Evolutionary conservation across 2,888 invertebrate genomes (phyloP).

Genomic region (Cactoblastis cactorum): DNA sequence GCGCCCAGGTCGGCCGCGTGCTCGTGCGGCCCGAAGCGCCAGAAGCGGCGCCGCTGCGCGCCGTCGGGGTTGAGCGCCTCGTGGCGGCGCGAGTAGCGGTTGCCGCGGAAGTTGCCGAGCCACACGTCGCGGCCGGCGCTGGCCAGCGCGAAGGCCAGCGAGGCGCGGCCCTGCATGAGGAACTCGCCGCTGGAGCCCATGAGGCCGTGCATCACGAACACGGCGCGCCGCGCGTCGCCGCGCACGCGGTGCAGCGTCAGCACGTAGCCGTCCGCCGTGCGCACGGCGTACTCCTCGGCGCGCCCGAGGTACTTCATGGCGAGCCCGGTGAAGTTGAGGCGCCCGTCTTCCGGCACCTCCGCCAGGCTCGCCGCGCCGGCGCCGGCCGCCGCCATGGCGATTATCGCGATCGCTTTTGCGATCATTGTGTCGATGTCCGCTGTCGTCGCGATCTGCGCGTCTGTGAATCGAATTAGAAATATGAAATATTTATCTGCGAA

Average conservation of each 20-base stretch:
- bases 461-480: background rate
- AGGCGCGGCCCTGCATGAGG: conserved; percentile 30
- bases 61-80: conserved; percentile 37
- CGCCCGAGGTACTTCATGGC: conserved; percentile 25
- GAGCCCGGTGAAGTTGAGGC: conserved; percentile 23
- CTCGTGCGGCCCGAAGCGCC: conserved; percentile 81
- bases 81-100: conserved; percentile 75
- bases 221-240: conserved; percentile 21
- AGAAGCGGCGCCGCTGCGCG: conserved; percentile 37
- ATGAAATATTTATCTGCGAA: too few species aligned
- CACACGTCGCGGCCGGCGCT: conserved; percentile 64
- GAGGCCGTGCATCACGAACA: conserved; percentile 33
- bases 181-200: conserved; percentile 28
- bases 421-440: background rate
- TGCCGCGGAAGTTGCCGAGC: conserved; percentile 70
- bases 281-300: conserved; percentile 22
- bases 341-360: conserved; percentile 14
- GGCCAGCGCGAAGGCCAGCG: conserved; percentile 40
- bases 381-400: background rate
- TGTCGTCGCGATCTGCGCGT: background rate
- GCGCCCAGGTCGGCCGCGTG: too few species aligned
- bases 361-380: too few species aligned
- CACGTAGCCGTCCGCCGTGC: conserved; percentile 34
- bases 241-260: conserved; percentile 31
- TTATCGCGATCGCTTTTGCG: background rate